phyloP scores from a whole-genome alignment of 2,113 vertebrate species.

The Mellivora capensis region DNA sequence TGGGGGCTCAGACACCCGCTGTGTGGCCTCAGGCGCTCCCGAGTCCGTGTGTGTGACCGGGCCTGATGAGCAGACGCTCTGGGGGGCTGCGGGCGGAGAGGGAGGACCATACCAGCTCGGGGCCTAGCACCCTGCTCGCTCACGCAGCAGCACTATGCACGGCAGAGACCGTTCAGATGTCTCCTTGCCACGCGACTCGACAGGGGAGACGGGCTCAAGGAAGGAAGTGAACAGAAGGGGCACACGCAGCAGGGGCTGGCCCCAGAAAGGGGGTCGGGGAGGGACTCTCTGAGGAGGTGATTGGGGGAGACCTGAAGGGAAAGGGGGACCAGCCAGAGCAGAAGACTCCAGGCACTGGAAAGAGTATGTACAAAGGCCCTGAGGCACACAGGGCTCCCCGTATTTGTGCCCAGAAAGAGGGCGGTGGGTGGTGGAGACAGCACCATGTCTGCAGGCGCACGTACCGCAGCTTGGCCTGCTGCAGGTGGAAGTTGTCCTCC shows the following conservation, averaged over 20 bases:
- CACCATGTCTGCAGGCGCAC: not conserved
- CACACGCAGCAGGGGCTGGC: rapidly evolving
- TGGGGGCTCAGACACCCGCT: not conserved
- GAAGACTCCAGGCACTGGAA: not conserved
- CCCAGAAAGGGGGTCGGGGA: too few species aligned
- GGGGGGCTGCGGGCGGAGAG: rapidly evolving
- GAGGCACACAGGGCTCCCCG: not conserved
- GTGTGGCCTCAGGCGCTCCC: not conserved
- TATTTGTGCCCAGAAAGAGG: rapidly evolving
- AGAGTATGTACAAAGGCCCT: not conserved
- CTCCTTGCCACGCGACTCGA: not conserved
- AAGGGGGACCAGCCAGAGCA: not conserved
- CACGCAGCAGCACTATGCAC: rapidly evolving
- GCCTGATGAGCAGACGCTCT: not conserved
- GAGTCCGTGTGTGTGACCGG: not conserved
- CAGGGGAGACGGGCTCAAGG: rapidly evolving
- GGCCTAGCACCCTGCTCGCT: not conserved
- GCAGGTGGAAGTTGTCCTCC: slow-evolving; percentile 97
- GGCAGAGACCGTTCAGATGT: rapidly evolving
- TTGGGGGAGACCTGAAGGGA: not conserved
- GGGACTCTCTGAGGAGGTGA: not conserved
- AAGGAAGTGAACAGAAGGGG: not conserved
- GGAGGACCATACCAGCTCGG: rapidly evolving
- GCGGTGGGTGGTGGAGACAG: rapidly evolving
- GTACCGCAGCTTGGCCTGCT: slow-evolving; percentile 95